Conservation (phyloP, 2,113 vertebrate species). For the Cyrtonyx montezumae region DNA sequence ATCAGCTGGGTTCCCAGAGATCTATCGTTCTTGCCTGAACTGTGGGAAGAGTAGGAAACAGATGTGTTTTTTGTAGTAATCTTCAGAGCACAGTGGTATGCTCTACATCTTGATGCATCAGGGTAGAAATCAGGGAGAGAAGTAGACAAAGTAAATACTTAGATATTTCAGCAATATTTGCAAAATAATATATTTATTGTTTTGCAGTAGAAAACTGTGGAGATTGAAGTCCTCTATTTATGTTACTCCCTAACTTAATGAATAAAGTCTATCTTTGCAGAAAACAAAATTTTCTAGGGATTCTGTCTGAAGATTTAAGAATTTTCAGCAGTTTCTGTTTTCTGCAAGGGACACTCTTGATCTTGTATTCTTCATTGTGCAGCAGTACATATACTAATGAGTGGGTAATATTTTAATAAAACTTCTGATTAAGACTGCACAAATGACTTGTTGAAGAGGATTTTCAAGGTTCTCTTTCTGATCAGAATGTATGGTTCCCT, state of each 20-base stretch:
- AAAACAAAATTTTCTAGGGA: not conserved
- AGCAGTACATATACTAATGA: not conserved
- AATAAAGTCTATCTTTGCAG: not conserved
- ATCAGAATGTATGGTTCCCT: not conserved
- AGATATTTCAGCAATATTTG: not conserved
- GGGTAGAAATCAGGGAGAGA: not conserved
- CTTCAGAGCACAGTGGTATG: not conserved
- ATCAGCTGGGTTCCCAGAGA: not conserved
- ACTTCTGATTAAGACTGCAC: not conserved
- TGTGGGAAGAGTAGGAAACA: not conserved
- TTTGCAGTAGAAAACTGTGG: not conserved
- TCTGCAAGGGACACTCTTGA: not conserved
- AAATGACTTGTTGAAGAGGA: not conserved
- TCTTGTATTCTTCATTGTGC: not conserved
- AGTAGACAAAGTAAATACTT: not conserved
- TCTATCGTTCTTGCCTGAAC: not conserved
- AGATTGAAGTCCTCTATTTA: not conserved
- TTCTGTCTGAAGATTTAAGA: not conserved
- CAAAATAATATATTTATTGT: not conserved
- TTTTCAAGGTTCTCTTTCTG: not conserved
- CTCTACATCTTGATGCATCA: not conserved
- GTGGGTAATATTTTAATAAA: not conserved
- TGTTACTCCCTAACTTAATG: rapidly evolving
- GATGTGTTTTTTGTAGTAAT: not conserved
- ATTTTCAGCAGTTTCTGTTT: not conserved